Evolutionary conservation across 2,797 vertebrate genomes (phyloP).

Genomic region (Cuculus canorus): DNA sequence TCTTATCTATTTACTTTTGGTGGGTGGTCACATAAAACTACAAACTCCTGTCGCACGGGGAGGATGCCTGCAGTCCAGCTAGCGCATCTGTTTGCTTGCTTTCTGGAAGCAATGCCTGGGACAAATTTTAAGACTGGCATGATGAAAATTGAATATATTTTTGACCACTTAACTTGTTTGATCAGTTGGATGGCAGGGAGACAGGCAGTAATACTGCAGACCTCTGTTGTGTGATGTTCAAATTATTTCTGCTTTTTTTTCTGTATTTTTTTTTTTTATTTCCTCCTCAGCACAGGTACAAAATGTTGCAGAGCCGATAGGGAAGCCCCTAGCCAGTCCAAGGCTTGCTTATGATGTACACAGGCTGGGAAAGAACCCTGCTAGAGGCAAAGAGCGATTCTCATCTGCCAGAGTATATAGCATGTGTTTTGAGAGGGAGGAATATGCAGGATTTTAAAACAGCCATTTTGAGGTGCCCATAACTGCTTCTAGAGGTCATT

Average conservation of each 20-base stretch:
- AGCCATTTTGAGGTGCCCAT: neutral
- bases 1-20: conserved; percentile 67
- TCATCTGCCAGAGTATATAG: neutral
- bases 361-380: neutral
- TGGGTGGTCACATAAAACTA: conserved; percentile 13
- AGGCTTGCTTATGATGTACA: neutral
- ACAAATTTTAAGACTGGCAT: neutral
- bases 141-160: neutral
- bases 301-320: neutral
- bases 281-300: neutral
- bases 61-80: neutral
- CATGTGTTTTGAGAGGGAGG: neutral
- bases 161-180: neutral
- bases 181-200: neutral
- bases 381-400: neutral
- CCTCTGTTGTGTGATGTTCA: neutral
- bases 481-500: neutral
- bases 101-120: neutral
- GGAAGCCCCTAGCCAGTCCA: neutral
- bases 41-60: neutral
- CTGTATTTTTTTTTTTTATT: neutral
- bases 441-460: neutral
- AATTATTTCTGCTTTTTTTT: neutral
- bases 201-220: neutral
- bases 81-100: neutral